Base-by-base conservation (phyloP, 2,113 vertebrate genomes). In the Diadophis punctatus region DNA sequence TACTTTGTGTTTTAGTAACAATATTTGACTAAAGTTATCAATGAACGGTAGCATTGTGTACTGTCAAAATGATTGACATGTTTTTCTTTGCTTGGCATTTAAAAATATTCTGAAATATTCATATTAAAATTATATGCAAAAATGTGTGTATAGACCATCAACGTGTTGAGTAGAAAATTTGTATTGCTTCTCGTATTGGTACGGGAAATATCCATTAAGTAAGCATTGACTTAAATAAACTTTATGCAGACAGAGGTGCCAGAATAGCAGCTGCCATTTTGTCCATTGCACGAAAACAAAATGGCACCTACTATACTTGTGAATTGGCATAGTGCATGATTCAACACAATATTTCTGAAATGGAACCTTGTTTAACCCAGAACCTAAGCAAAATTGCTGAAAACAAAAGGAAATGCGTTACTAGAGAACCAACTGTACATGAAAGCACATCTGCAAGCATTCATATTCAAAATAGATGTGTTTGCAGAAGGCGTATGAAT, bases 31-130 rank as follows among this genome's bases (percentile, higher is more conserved):
- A 53, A 86, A 30, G 20, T 85, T 89, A 16, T 34, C 1, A 0
- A 4, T 27, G n/a, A 9, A 0, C 27, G 9, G 18, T 27, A 6
- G 18, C 7, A 0, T 1, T 0, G 43, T 9, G 16, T 63, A 2
- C 0, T 80, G 20, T 34, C 90, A 90, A 88, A 2, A 0, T 0
- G 60, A 4, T 30, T 0, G 0, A 20, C 52, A 51, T 56, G 11
- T 51, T 53, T 68, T 30, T 86, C 16, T 92, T 46, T 39, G 2
- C 16, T 93, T 56, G 92, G 68, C 51, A n/a, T 48, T 39, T 89
- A 51, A 93, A 86, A 52, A 52, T 49, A 7, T 90, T 95, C 34
- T 80, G 74, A 80, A 43, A 80, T 39, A 80, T 80, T 80, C 20
- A 80, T 22, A 80, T 80, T 39, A 80, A 80, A 80, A 80, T 39